Conservation (phyloP, 1,140 invertebrate species). For the Rhopalosiphum maidis region DNA sequence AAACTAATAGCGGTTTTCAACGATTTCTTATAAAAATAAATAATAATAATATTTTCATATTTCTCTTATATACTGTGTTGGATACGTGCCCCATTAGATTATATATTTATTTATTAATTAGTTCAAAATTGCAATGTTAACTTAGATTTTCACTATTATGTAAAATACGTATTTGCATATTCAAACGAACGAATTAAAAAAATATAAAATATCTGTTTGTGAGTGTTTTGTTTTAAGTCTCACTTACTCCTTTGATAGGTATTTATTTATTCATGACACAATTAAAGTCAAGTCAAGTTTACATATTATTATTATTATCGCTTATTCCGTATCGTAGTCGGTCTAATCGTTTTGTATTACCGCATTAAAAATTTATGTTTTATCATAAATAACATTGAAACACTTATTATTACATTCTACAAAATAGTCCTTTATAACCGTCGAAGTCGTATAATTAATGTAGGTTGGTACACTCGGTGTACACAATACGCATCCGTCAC, state of each 20-base stretch:
- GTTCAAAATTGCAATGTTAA: neutral
- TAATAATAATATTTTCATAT: neutral
- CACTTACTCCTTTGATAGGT: neutral
- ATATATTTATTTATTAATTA: neutral
- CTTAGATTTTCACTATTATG: neutral
- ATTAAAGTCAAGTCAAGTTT: neutral
- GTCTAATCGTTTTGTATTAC: neutral
- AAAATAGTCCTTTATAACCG: no score
- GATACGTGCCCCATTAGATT: neutral
- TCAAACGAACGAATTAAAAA: neutral
- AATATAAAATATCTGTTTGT: neutral
- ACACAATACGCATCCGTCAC: neutral
- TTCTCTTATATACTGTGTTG: neutral
- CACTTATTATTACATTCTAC: neutral
- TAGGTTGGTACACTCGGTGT: neutral
- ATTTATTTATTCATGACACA: neutral
- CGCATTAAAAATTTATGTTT: neutral
- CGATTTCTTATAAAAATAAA: neutral
- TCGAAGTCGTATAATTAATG: no score
- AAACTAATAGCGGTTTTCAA: neutral
- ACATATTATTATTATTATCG: neutral
- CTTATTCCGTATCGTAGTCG: neutral
- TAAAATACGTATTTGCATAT: neutral
- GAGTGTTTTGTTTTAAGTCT: neutral
- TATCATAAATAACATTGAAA: neutral